Evolutionary conservation across 2,888 invertebrate species (phyloP).

Genomic region (Sphinx pinastri): DNA sequence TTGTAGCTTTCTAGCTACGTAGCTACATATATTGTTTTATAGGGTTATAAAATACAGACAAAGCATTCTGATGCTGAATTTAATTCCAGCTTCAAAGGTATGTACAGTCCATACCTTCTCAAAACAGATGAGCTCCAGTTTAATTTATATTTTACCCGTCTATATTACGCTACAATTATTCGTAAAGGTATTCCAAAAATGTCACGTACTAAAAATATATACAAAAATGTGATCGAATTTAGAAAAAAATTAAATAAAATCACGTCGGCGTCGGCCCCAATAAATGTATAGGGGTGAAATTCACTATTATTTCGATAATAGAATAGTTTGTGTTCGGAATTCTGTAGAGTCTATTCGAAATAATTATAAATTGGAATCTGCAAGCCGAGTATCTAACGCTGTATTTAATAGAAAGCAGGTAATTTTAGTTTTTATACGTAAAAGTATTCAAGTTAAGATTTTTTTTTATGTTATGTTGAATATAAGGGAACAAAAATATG

Average conservation of each 20-base stretch:
- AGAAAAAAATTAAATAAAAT: constrained; percentile 16
- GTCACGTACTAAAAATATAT: constrained; percentile 12
- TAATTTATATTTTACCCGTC: neutral
- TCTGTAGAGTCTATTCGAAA: constrained; percentile 10
- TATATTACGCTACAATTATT: neutral
- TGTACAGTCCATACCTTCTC: neutral
- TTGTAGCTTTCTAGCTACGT: too few species aligned
- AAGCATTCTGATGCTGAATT: neutral
- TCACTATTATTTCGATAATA: constrained; percentile 4
- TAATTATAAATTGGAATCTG: neutral
- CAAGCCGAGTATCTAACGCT: neutral
- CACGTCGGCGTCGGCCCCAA: constrained; percentile 1
- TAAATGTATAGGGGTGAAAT: constrained; percentile 16
- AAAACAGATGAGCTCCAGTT: neutral
- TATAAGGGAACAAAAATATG: too few species aligned
- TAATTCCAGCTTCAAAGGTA: neutral
- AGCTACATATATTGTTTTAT: too few species aligned
- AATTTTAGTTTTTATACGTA: neutral
- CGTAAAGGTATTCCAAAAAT: neutral
- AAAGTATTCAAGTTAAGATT: too few species aligned
- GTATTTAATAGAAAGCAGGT: neutral
- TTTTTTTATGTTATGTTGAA: too few species aligned
- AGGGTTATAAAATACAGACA: neutral
- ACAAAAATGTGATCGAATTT: constrained; percentile 10
- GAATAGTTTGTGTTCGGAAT: neutral